Conservation (phyloP, 64 coral and sea anemone species). For the Pachyseris speciosa region DNA sequence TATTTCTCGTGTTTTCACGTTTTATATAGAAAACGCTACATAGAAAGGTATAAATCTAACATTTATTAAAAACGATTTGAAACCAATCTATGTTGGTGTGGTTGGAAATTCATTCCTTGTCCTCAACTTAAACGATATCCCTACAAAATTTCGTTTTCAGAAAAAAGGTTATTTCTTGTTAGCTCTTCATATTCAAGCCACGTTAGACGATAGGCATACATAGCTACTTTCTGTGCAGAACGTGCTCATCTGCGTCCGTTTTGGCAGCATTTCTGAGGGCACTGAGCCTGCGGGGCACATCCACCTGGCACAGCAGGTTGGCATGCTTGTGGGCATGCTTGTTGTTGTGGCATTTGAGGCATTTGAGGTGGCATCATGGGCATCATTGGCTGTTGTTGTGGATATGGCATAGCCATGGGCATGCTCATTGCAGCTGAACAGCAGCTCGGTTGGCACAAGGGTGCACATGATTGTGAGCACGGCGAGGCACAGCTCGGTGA, state of each 20-base stretch:
- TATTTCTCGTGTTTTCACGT: too few relatives aligned
- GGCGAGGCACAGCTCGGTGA: constrained; percentile 53
- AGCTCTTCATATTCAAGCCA: too few relatives aligned
- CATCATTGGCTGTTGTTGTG: constrained; percentile 37
- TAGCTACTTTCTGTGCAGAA: background rate
- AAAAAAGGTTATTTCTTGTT: background rate
- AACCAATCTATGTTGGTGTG: background rate
- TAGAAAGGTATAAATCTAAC: background rate
- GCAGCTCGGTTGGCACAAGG: constrained; percentile 48
- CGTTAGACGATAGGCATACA: too few relatives aligned
- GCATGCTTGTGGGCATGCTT: constrained; percentile 39
- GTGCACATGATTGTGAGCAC: constrained; percentile 63
- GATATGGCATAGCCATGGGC: constrained; percentile 12
- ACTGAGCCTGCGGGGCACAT: constrained; percentile 47
- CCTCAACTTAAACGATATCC: too few relatives aligned
- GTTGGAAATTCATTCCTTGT: too few relatives aligned
- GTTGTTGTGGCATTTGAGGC: constrained; percentile 26
- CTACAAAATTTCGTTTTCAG: too few relatives aligned
- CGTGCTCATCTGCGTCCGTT: background rate
- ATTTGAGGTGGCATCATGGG: constrained; percentile 5
- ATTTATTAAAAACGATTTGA: background rate
- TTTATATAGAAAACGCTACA: background rate
- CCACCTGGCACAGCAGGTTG: background rate
- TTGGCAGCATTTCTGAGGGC: constrained; percentile 3
- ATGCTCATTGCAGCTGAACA: constrained; percentile 54